Percentiles rank a stretch among this genome's conserved stretches.
Evolutionary conservation across 2,888 invertebrate species (phyloP).

Genomic region (Mythimna loreyi): DNA sequence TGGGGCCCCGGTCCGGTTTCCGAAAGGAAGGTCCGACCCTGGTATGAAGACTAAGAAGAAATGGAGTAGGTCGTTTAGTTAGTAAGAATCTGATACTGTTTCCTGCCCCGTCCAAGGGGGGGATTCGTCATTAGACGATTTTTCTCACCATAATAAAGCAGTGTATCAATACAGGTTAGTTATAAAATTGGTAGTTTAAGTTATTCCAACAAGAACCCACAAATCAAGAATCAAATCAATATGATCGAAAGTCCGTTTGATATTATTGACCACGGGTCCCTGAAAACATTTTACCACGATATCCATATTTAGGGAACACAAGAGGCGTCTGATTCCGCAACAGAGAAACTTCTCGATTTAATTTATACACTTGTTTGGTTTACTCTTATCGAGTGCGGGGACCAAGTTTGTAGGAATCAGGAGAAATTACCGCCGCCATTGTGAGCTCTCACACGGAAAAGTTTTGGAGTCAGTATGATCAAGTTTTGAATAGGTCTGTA

Average conservation of each 20-base stretch:
- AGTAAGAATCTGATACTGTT: no score
- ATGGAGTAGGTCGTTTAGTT: no score
- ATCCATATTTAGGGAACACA: constrained; percentile 80
- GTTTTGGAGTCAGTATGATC: constrained; percentile 69
- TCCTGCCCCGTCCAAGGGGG: no score
- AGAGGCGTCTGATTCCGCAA: constrained; percentile 83
- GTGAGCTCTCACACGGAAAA: constrained; percentile 68
- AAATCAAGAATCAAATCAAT: constrained; percentile 18
- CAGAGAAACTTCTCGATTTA: constrained; percentile 87
- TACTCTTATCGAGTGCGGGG: constrained; percentile 77
- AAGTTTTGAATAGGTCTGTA: constrained; percentile 68
- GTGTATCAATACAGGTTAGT: no score
- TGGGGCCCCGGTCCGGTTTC: no score
- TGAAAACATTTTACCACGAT: constrained; percentile 72
- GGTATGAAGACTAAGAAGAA: no score
- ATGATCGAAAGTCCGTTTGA: background rate
- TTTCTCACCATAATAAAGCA: no score
- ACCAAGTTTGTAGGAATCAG: constrained; percentile 64
- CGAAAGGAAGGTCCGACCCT: no score
- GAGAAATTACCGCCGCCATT: constrained; percentile 68
- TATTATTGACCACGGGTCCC: constrained; percentile 47
- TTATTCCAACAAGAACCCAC: constrained; percentile 1
- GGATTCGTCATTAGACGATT: no score
- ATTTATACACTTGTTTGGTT: constrained; percentile 87
- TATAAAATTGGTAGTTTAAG: no score